These are phyloP conservation scores for Syngnathus acus DNA, from an alignment of 2,797 vertebrate species.

Conservation along the genomic window DNA sequence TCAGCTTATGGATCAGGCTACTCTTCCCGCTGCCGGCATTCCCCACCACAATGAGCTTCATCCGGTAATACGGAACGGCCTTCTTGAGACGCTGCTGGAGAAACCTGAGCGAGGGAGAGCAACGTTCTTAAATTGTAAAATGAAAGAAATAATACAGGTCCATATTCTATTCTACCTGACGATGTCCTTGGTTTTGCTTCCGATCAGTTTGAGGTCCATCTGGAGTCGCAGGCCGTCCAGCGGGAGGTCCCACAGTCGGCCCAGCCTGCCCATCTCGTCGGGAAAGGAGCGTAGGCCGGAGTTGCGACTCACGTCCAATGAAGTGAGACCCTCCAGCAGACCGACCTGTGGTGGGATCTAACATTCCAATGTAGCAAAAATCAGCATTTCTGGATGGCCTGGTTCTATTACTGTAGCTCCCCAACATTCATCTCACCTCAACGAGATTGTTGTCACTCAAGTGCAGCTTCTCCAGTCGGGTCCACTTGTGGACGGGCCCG, in stretches of 20 bases:
- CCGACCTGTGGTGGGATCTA: conserved; percentile 91
- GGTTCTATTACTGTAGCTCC: not conserved
- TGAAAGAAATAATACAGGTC: too few relatives aligned
- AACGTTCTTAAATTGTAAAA: not conserved
- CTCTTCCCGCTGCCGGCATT: conserved; percentile 88
- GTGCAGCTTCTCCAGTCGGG: conserved; percentile 86
- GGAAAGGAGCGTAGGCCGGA: conserved; percentile 80
- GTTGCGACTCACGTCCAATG: conserved; percentile 88
- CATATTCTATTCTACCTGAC: conserved; percentile 71
- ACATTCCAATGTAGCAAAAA: not conserved
- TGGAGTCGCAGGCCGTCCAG: conserved; percentile 88
- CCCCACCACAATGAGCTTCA: conserved; percentile 95
- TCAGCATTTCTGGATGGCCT: too few relatives aligned
- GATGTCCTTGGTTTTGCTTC: conserved; percentile 93
- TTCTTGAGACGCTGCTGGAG: conserved; percentile 95
- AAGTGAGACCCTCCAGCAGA: conserved; percentile 83
- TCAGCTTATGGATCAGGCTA: conserved; percentile 82
- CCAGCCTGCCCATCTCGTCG: conserved; percentile 91
- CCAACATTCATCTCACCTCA: conserved; percentile 68
- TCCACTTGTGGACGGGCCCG: conserved; percentile 78
- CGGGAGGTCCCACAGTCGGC: conserved; percentile 91
- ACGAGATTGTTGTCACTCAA: conserved; percentile 84
- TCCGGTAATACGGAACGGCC: conserved; percentile 87
- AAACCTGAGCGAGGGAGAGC: conserved; percentile 67
- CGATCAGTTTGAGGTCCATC: conserved; percentile 88